Percentiles rank a stretch among this genome's conserved stretches.
These are phyloP conservation scores for Coelopa frigida DNA, from an alignment of 1,140 invertebrate genomes.

Conservation along the genomic window DNA sequence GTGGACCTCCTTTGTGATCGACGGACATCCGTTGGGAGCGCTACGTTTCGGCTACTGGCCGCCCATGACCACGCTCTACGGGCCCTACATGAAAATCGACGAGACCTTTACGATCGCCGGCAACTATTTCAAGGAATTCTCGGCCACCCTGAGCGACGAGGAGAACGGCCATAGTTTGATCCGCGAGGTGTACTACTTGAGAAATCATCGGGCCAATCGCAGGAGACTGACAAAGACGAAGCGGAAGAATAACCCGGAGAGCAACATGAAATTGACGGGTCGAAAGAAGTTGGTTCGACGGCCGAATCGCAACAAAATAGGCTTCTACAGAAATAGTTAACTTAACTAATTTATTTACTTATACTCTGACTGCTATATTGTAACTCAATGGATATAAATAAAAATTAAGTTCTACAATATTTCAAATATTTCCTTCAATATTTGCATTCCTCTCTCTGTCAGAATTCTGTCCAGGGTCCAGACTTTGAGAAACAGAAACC, in stretches of 20 bases:
- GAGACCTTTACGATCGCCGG: slow-evolving; percentile 34
- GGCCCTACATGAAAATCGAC: slow-evolving; percentile 41
- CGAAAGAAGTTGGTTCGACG: slow-evolving; percentile 31
- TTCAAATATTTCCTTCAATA: too few relatives aligned
- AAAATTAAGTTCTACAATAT: too few relatives aligned
- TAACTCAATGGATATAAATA: too few relatives aligned
- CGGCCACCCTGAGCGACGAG: slow-evolving; percentile 33
- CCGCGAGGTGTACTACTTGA: slow-evolving; percentile 34
- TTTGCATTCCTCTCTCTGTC: too few relatives aligned
- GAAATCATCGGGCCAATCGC: slow-evolving; percentile 19
- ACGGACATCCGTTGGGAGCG: slow-evolving; percentile 31
- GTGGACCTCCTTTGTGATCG: slow-evolving; percentile 42
- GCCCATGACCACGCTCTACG: slow-evolving; percentile 39
- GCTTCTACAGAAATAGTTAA: too few relatives aligned
- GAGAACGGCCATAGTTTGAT: slow-evolving; percentile 31
- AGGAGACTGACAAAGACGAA: slow-evolving; percentile 16
- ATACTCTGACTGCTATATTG: too few relatives aligned
- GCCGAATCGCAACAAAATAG: slow-evolving; percentile 32
- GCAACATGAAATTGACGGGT: slow-evolving; percentile 7
- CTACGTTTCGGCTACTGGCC: slow-evolving; percentile 36
- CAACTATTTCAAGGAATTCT: slow-evolving; percentile 40
- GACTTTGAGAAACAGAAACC: too few relatives aligned
- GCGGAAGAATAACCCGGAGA: not conserved
- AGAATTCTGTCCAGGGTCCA: too few relatives aligned
- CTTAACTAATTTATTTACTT: too few relatives aligned